Evolutionary conservation across 2,888 invertebrate species (phyloP).

Genomic region (Synanthedon andrenaeformis): DNA sequence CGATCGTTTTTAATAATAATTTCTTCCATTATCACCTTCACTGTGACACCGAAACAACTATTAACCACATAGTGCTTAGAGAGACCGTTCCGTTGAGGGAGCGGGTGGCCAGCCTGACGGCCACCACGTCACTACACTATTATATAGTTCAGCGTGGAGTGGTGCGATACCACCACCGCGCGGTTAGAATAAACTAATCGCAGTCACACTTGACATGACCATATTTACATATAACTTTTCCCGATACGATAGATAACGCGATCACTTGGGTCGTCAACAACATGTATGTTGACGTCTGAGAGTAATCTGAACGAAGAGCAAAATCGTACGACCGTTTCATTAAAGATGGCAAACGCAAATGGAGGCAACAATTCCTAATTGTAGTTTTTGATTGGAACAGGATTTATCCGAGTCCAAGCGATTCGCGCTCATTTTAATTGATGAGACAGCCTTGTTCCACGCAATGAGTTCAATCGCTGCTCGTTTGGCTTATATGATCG

Average conservation of each 20-base stretch:
- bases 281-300: conserved; percentile 19
- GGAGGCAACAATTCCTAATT: conserved; percentile 40
- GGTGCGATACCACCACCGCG: conserved; percentile 18
- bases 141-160: conserved; percentile 2
- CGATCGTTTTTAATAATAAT: conserved; percentile 42
- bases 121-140: conserved; percentile 44
- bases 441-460: neutral
- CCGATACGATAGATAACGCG: conserved; percentile 3
- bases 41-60: conserved; percentile 11
- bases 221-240: neutral
- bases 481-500: too few species aligned
- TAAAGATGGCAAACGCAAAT: conserved; percentile 44
- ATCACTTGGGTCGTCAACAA: neutral
- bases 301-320: conserved; percentile 35
- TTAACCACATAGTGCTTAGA: conserved; percentile 7
- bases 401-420: conserved; percentile 49
- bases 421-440: conserved; percentile 11
- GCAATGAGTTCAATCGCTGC: too few species aligned
- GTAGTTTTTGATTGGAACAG: conserved; percentile 59
- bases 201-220: neutral
- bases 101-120: conserved; percentile 50
- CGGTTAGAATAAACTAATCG: neutral
- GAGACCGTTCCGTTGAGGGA: conserved; percentile 16
- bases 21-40: conserved; percentile 43
- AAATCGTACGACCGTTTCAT: conserved; percentile 37